Evolutionary conservation across 2,113 vertebrate genomes (phyloP).

Genomic region (Solea solea): DNA sequence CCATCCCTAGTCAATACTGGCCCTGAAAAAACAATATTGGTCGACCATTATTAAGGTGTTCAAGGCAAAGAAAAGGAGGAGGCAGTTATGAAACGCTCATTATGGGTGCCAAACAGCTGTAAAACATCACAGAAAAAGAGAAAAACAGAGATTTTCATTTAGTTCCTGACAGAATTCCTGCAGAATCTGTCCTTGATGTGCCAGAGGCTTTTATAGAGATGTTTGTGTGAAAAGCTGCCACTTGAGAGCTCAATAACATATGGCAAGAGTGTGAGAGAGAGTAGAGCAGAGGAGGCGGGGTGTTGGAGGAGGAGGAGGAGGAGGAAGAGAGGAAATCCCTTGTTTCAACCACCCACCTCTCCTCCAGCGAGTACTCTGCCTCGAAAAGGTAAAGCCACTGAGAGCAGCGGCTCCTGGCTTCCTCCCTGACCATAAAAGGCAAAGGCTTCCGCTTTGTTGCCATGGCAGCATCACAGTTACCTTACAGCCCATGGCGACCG

Average conservation of each 20-base stretch:
- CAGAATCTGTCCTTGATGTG: slow-evolving; percentile 13
- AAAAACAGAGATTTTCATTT: slow-evolving; percentile 31
- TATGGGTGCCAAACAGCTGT: neutral
- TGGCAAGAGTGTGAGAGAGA: slow-evolving; percentile 41
- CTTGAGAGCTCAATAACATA: slow-evolving; percentile 52
- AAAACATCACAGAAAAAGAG: neutral
- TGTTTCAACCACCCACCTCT: slow-evolving; percentile 71
- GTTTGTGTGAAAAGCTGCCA: slow-evolving; percentile 56
- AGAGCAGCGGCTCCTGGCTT: slow-evolving; percentile 45
- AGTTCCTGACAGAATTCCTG: slow-evolving; percentile 11
- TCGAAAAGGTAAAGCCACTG: slow-evolving; percentile 45
- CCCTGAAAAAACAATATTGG: no score
- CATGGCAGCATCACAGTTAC: slow-evolving; percentile 60
- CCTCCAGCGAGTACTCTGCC: slow-evolving; percentile 46
- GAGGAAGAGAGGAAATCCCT: slow-evolving; percentile 74
- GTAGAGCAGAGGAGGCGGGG: slow-evolving; percentile 3
- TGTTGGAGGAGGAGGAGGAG: slow-evolving; percentile 25
- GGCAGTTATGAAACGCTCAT: neutral
- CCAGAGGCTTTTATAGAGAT: slow-evolving; percentile 49
- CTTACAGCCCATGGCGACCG: slow-evolving; percentile 58
- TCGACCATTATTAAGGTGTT: no score
- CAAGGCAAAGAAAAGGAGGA: neutral
- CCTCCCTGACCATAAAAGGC: slow-evolving; percentile 68
- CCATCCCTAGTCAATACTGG: no score
- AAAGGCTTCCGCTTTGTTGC: slow-evolving; percentile 67